Evolutionary conservation across 2,113 vertebrate species (phyloP).

Genomic region (Melanocharis versteri): DNA sequence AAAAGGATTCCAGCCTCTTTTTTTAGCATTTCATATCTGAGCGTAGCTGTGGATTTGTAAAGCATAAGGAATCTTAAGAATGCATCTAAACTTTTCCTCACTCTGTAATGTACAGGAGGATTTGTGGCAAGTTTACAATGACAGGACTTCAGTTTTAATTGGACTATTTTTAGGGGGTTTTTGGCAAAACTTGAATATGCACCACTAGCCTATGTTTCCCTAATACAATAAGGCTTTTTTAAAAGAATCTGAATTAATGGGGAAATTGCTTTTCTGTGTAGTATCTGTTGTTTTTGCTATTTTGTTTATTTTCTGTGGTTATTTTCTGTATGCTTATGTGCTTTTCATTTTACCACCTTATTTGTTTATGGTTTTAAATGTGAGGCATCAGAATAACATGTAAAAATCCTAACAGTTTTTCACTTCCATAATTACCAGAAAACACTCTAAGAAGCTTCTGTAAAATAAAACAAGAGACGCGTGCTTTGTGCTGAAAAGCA

Average conservation of each 20-base stretch:
- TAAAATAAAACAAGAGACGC: background rate
- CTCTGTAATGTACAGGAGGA: background rate
- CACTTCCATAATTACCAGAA: background rate
- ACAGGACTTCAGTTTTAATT: background rate
- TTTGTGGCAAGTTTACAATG: background rate
- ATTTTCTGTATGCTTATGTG: background rate
- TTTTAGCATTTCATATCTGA: background rate
- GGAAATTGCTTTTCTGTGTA: background rate
- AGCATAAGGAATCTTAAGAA: constrained; percentile 61
- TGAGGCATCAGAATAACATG: background rate
- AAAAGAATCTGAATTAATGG: background rate
- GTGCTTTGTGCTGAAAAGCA: background rate
- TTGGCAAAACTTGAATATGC: background rate
- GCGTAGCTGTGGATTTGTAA: constrained; percentile 56
- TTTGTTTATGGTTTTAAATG: background rate
- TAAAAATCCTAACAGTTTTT: background rate
- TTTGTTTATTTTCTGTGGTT: background rate
- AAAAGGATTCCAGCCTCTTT: background rate
- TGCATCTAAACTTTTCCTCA: constrained; percentile 19
- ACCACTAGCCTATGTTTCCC: background rate
- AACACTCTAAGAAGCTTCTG: background rate
- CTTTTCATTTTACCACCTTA: background rate
- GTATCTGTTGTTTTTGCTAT: background rate
- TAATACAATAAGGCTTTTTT: background rate
- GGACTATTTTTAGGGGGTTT: background rate